These are phyloP conservation scores for Drosophila dives DNA, from an alignment of 2,888 invertebrate genomes.

Conservation along the genomic window DNA sequence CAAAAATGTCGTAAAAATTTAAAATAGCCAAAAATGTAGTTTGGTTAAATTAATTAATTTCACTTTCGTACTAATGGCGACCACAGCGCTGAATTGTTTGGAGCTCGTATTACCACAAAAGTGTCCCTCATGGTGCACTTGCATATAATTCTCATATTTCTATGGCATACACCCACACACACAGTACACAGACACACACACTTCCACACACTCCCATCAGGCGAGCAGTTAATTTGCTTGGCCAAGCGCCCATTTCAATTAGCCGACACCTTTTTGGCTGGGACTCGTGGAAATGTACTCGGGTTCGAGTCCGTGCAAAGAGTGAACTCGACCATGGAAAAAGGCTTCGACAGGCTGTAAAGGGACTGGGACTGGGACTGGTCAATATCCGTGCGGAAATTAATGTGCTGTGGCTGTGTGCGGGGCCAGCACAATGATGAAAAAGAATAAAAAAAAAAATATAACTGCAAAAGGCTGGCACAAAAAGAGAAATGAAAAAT, in stretches of 20 bases:
- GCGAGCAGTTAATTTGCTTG: conserved; percentile 9
- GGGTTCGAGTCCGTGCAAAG: conserved; percentile 18
- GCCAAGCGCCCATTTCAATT: conserved; percentile 65
- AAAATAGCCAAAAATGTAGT: not conserved
- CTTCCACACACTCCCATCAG: conserved; percentile 2
- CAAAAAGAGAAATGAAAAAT: not conserved
- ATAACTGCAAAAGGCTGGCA: conserved; percentile 16
- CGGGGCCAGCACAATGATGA: conserved; percentile 29
- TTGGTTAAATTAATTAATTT: conserved; percentile 1
- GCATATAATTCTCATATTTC: conserved; percentile 65
- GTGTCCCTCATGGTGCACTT: conserved; percentile 59
- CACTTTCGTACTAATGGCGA: conserved; percentile 2
- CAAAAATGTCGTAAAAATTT: not conserved
- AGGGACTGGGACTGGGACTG: conserved; percentile 62
- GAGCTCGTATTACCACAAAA: conserved; percentile 29
- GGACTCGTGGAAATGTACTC: not conserved
- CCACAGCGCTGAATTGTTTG: conserved; percentile 41
- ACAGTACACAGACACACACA: not conserved
- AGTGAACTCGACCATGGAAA: conserved; percentile 39
- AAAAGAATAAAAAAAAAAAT: conserved; percentile 19
- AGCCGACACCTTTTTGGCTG: conserved; percentile 59
- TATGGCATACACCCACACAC: conserved; percentile 15
- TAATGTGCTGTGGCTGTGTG: conserved; percentile 72
- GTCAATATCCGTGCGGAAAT: conserved; percentile 79
- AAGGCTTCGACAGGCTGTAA: conserved; percentile 46